Conservation (phyloP, 2,888 invertebrate species). For the Chrysopilus asiliformis region DNA sequence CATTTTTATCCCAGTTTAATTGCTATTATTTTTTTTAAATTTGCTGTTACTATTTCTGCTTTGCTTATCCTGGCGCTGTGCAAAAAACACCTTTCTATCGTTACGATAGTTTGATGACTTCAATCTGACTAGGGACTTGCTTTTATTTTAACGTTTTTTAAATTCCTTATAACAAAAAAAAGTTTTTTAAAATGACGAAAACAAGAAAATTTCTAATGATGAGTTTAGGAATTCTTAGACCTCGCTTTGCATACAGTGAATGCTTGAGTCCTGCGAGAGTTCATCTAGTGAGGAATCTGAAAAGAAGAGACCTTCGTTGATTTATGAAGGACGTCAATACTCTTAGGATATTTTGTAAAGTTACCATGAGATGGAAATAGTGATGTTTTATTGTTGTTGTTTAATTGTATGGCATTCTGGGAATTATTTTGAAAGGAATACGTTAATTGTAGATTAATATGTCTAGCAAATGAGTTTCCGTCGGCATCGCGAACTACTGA, state of each 20-base stretch:
- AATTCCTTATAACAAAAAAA: not conserved
- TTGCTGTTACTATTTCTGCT: no score
- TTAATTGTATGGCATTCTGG: slow-evolving; percentile 36
- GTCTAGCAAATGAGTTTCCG: slow-evolving; percentile 61
- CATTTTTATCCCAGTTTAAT: no score
- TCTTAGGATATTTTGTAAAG: slow-evolving; percentile 2
- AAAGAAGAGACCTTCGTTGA: slow-evolving; percentile 24
- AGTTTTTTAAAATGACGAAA: not conserved
- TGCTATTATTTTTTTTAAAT: no score
- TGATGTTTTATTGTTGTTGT: slow-evolving; percentile 34
- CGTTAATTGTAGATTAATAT: slow-evolving; percentile 77
- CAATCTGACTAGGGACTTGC: not conserved
- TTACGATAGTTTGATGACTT: no score
- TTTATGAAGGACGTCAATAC: slow-evolving; percentile 10
- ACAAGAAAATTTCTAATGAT: no score
- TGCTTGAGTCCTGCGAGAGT: slow-evolving; percentile 73
- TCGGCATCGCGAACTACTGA: slow-evolving; percentile 55
- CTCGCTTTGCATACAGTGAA: slow-evolving; percentile 74
- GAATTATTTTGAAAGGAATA: slow-evolving; percentile 78
- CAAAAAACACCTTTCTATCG: no score
- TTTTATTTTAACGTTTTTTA: not conserved
- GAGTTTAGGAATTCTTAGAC: slow-evolving; percentile 39
- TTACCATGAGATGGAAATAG: slow-evolving; percentile 50
- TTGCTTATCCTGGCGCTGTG: no score
- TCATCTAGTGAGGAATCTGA: slow-evolving; percentile 75